Conservation (phyloP, 1,140 invertebrate species). For the Meloidogyne chitwoodi region DNA sequence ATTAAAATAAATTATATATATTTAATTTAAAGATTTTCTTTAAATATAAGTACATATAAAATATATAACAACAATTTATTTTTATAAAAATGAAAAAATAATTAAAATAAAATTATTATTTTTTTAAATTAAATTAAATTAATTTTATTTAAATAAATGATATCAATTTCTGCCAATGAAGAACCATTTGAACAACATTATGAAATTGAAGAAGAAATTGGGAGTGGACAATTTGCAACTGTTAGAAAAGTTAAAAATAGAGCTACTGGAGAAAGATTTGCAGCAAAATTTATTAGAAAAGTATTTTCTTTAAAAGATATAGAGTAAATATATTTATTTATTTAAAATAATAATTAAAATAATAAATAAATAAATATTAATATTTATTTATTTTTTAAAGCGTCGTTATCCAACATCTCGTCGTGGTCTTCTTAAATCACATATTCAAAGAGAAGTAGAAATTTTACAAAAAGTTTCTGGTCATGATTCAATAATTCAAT, state of each 20-base stretch:
- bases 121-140: too few species aligned
- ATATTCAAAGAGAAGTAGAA: constrained; percentile 65
- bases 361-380: too few species aligned
- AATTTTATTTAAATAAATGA: neutral
- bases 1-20: too few species aligned
- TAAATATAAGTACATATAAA: too few species aligned
- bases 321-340: too few species aligned
- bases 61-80: too few species aligned
- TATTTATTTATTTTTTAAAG: neutral
- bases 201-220: constrained; percentile 43
- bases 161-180: constrained; percentile 31
- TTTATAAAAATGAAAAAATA: too few species aligned
- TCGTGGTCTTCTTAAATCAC: constrained; percentile 63
- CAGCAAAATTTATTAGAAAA: constrained; percentile 89
- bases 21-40: too few species aligned
- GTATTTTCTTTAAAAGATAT: neutral
- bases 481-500: constrained; percentile 65
- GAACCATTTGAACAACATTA: constrained; percentile 40
- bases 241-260: constrained; percentile 81
- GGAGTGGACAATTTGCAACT: constrained; percentile 81
- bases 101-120: too few species aligned
- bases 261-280: constrained; percentile 77
- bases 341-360: too few species aligned
- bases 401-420: constrained; percentile 68
- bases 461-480: constrained; percentile 63